Conservation (phyloP, 1,140 invertebrate genomes). For the Pseudobourletiella spinata region DNA sequence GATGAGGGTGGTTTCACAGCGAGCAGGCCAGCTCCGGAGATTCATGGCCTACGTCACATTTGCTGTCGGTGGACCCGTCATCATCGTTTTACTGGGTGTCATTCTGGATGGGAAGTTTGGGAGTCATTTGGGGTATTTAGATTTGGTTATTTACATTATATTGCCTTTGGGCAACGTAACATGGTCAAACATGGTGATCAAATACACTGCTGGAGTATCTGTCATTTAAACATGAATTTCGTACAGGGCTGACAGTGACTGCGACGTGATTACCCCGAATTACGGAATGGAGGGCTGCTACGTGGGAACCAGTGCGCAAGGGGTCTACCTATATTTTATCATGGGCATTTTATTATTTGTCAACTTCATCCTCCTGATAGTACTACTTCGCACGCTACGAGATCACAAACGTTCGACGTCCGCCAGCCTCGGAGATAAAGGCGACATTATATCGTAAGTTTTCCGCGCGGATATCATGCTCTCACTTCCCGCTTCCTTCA, state of each 20-base stretch:
- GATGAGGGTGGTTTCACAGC: not conserved
- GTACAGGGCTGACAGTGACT: too few species aligned
- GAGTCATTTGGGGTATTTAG: not conserved
- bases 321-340: not conserved
- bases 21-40: not conserved
- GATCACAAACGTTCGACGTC: not conserved
- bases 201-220: too few species aligned
- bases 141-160: not conserved
- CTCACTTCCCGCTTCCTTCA: too few species aligned
- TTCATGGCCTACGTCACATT: not conserved
- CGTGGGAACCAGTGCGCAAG: not conserved
- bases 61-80: not conserved
- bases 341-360: not conserved
- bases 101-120: not conserved
- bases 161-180: not conserved
- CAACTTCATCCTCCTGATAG: not conserved
- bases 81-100: not conserved
- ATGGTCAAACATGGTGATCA: not conserved
- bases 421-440: not conserved
- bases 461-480: too few species aligned
- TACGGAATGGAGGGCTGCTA: not conserved
- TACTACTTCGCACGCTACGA: not conserved
- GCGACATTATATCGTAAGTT: not conserved
- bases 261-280: not conserved
- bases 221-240: too few species aligned